Percentiles rank a stretch among this genome's conserved stretches.
These are phyloP conservation scores for Scaptodrosophila lebanonensis DNA, from an alignment of 1,140 invertebrate species.

Conservation along the genomic window DNA sequence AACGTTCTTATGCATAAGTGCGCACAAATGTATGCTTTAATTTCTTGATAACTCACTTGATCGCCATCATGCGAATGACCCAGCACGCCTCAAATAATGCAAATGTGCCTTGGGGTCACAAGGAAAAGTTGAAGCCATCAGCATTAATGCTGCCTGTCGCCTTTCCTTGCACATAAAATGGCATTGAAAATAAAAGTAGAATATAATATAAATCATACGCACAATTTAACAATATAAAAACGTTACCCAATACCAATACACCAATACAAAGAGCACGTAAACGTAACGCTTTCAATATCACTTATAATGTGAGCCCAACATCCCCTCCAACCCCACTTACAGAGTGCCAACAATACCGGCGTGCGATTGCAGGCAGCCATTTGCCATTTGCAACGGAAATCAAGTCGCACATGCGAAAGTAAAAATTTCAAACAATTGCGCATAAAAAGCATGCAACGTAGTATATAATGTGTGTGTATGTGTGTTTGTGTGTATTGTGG, in stretches of 20 bases:
- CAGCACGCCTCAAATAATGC: too few species aligned
- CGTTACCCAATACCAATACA: constrained; percentile 48
- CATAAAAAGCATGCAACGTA: constrained; percentile 6
- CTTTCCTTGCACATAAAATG: constrained; percentile 8
- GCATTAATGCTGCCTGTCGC: constrained; percentile 9
- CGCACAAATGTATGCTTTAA: constrained; percentile 12
- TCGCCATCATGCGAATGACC: too few species aligned
- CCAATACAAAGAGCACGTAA: constrained; percentile 67
- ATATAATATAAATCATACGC: constrained; percentile 72
- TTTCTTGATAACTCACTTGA: constrained; percentile 7
- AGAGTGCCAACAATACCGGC: neutral
- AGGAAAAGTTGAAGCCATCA: constrained; percentile 5
- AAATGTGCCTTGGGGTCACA: too few species aligned
- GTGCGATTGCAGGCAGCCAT: constrained; percentile 32
- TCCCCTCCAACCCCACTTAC: neutral
- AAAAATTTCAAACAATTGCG: constrained; percentile 66
- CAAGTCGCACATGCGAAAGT: constrained; percentile 72
- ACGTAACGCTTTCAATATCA: constrained; percentile 68
- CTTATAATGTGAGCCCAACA: constrained; percentile 49
- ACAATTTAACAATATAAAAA: constrained; percentile 70
- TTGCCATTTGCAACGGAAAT: constrained; percentile 73
- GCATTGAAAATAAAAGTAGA: constrained; percentile 36
- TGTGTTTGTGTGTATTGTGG: too few species aligned
- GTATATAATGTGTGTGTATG: too few species aligned
- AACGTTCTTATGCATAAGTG: neutral